Base-by-base conservation (phyloP, 30 jellyfish, hydroid and myxozoan species). In the Aurelia sp. region DNA sequence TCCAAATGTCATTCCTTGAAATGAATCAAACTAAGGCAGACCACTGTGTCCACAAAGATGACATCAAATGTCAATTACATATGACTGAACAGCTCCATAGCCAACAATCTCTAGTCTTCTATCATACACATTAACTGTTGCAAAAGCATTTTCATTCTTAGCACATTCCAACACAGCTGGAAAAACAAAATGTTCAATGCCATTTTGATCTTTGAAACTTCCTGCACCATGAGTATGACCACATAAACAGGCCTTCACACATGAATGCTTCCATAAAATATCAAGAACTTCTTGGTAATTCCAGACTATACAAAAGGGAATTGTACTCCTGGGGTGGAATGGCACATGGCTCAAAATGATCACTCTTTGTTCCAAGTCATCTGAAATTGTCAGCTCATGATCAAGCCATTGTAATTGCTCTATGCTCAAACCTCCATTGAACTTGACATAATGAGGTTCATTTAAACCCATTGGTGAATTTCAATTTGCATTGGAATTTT, bases 161-260 rank as follows among this genome's bases (percentile, higher is more conserved):
- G 30, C 53, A 61, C 99, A 73, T 70, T 94, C 99, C 51, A 94
- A 78, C n/a, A 85, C 95, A 30, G 97, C 97, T 24, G 91, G 96
- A 40, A 87, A 84, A 8, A 97, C 85, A 20, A 81, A 24, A 77
- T 88, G 97, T 19, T 88, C 83, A n/a, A 89, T 89, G 19, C 93
- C 93, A n/a, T 72, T 57, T 59, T 62, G 59, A 52, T 94, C 99
- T 33, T 44, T 68, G 48, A 30, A 83, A 53, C 20, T 77, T 1
- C 96, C 96, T 12, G 89, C 99, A 18, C 83, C 92, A 74, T 94
- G 99, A 41, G 81, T 57, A 60, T 94, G 99, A 3, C 99, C 99
- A 41, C 90, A 80, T 60, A 94, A 71, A 38, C 96, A 94, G 11
- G 96, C 95, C n/a, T 61, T 96, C 58, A 94, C 99, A 44, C 99